A percentile compares a stretch with the other conserved stretches of the same genome.
phyloP scores from a whole-genome alignment of 2,797 vertebrate genomes.

The Halcyon smyrnensis region DNA sequence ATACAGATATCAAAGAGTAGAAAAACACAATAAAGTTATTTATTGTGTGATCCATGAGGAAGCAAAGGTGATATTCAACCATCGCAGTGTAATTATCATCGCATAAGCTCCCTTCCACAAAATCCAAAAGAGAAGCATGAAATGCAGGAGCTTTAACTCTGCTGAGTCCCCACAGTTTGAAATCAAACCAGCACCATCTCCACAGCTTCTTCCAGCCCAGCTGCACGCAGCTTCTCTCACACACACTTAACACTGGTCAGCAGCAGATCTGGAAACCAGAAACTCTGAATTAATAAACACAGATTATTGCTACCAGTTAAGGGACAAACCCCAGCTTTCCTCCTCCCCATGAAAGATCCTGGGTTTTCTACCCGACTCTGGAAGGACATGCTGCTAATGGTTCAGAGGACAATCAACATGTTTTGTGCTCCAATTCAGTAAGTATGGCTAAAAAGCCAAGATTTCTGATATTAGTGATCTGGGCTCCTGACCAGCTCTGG shows the following conservation, averaged over 20 bases:
- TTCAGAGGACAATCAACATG: not conserved
- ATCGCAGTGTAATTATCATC: not conserved
- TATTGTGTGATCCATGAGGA: not conserved
- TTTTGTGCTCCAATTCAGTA: not conserved
- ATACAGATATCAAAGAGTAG: not conserved
- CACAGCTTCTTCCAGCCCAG: not conserved
- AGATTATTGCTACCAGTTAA: not conserved
- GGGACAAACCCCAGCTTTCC: not conserved
- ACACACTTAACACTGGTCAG: not conserved
- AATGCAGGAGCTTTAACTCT: not conserved
- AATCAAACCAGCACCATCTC: not conserved
- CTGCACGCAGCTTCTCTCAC: not conserved
- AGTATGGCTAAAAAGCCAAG: not conserved
- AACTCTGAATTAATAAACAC: not conserved
- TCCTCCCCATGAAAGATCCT: not conserved
- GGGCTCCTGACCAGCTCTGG: slow-evolving; percentile 36
- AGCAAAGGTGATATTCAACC: not conserved
- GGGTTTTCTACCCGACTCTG: fast-evolving
- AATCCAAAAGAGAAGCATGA: not conserved
- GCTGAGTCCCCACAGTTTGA: not conserved
- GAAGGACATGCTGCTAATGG: not conserved
- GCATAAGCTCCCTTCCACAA: not conserved
- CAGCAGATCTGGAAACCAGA: not conserved
- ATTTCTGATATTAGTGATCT: not conserved
- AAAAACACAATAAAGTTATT: not conserved